Conservation (phyloP, 1,140 invertebrate species). For the Zophobas morio region DNA sequence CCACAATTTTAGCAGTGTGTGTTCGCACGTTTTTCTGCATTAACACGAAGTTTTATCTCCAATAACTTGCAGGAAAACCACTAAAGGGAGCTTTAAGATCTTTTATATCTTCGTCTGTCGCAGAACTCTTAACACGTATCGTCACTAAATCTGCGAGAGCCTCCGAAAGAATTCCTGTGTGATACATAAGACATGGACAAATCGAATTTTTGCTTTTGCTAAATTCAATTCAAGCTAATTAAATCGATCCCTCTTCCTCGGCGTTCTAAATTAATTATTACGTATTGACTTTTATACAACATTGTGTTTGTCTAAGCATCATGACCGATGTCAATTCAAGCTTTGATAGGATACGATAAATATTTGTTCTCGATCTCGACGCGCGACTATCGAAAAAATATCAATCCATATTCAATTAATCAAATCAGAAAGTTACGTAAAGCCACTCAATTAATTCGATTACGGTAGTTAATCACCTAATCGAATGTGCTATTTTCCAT, state of each 20-base stretch:
- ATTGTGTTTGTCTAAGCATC: slow-evolving; percentile 1
- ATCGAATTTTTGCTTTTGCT: slow-evolving; percentile 25
- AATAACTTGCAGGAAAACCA: slow-evolving; percentile 41
- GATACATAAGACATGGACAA: slow-evolving; percentile 39
- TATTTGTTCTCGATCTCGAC: background rate
- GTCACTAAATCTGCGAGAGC: slow-evolving; percentile 36
- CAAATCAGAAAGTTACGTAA: slow-evolving; percentile 3
- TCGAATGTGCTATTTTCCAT: slow-evolving; percentile 13
- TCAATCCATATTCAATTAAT: slow-evolving; percentile 26
- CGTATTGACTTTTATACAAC: slow-evolving; percentile 1
- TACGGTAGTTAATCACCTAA: slow-evolving; percentile 16
- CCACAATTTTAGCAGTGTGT: slow-evolving; percentile 40
- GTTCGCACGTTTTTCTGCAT: slow-evolving; percentile 42
- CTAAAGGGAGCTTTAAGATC: slow-evolving; percentile 42
- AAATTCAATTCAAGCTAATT: slow-evolving; percentile 30
- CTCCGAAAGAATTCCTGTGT: slow-evolving; percentile 38
- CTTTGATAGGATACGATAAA: slow-evolving; percentile 8
- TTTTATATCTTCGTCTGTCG: slow-evolving; percentile 42
- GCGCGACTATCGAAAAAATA: slow-evolving; percentile 5
- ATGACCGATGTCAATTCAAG: slow-evolving; percentile 10
- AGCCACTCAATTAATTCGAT: slow-evolving; percentile 16
- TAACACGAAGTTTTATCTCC: slow-evolving; percentile 42
- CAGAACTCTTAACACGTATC: slow-evolving; percentile 42
- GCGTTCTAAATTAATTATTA: slow-evolving; percentile 5
- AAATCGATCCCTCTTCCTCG: slow-evolving; percentile 28